These are phyloP conservation scores for Mylabris sibirica DNA, from an alignment of 2,888 invertebrate species.

Conservation along the genomic window DNA sequence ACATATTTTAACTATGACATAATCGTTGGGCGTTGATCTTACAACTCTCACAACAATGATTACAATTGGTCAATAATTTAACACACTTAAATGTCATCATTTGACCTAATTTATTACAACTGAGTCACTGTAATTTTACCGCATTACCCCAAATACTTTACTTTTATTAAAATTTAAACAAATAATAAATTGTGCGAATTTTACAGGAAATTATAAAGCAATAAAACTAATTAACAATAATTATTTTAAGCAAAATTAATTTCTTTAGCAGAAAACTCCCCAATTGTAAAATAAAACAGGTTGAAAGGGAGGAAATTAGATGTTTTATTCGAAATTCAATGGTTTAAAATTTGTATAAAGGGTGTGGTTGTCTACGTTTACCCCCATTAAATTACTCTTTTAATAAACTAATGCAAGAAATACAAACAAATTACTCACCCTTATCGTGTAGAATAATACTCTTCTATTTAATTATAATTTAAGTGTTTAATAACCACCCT, in stretches of 20 bases:
- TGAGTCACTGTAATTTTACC: conserved; percentile 23
- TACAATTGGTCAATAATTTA: conserved; percentile 18
- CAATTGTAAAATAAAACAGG: no score
- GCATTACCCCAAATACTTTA: conserved; percentile 15
- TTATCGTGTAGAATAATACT: neutral
- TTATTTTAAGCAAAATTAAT: no score
- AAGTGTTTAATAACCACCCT: no score
- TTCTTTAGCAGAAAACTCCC: no score
- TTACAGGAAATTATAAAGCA: no score
- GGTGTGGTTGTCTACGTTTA: neutral
- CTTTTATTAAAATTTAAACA: neutral
- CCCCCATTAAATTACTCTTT: no score
- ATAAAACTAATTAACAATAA: no score
- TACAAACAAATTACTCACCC: neutral
- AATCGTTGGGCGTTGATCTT: conserved; percentile 9
- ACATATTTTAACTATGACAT: conserved; percentile 22
- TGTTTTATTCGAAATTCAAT: neutral
- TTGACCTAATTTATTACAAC: conserved; percentile 20
- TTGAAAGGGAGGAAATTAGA: no score
- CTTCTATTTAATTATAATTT: neutral
- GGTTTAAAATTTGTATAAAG: neutral
- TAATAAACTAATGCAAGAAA: neutral
- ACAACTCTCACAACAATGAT: neutral
- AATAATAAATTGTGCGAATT: neutral
- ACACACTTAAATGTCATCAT: neutral